Conservation (phyloP, 2,113 vertebrate species). For the Anarhynchus alexandrinus region DNA sequence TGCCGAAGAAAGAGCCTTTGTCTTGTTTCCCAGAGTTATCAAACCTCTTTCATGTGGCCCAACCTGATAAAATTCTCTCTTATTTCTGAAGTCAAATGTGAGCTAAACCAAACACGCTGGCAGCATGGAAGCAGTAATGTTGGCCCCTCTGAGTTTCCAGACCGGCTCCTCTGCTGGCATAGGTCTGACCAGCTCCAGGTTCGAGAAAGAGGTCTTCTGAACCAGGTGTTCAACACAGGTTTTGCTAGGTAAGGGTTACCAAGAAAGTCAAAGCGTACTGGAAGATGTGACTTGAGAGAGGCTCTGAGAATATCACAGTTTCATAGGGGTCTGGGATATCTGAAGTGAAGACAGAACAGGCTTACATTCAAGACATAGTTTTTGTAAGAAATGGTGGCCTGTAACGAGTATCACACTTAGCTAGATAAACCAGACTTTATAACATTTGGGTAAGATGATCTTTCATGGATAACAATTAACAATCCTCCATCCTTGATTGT, state of each 20-base stretch:
- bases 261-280: neutral
- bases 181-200: neutral
- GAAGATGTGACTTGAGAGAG: neutral
- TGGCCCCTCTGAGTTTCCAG: neutral
- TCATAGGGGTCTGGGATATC: neutral
- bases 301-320: neutral
- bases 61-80: neutral
- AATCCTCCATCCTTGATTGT: neutral
- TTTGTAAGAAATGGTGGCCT: neutral
- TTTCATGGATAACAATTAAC: neutral
- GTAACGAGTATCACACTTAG: neutral
- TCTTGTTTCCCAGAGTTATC: neutral
- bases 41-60: neutral
- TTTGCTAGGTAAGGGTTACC: neutral
- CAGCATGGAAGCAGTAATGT: neutral
- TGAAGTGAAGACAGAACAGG: neutral
- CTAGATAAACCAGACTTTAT: neutral
- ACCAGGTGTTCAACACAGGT: neutral
- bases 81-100: neutral
- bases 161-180: neutral
- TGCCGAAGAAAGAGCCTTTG: slow-evolving; percentile 30
- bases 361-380: neutral
- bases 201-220: neutral
- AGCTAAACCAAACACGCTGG: neutral
- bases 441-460: neutral